Evolutionary conservation across 2,113 vertebrate species (phyloP).

Genomic region (Chloroceryle aenea): DNA sequence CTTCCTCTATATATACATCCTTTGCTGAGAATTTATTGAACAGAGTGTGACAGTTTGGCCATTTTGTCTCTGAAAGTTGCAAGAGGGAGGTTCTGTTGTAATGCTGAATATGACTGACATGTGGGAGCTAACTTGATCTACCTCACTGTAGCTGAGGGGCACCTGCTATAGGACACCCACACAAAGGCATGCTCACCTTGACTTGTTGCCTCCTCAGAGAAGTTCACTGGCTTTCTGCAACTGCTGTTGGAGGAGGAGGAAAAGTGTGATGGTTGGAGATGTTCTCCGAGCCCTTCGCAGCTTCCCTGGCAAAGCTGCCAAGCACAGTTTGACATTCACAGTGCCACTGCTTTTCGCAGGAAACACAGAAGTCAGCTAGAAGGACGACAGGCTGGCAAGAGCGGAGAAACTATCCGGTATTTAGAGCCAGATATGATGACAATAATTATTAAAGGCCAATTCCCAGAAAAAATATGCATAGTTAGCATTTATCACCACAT

Average conservation of each 20-base stretch:
- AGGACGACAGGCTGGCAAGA: background rate
- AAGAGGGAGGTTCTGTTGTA: background rate
- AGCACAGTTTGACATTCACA: background rate
- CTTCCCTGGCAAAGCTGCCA: background rate
- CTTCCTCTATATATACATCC: fast-evolving
- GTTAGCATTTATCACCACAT: slow-evolving; percentile 52
- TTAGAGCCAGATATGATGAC: background rate
- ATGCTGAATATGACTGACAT: background rate
- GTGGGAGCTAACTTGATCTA: background rate
- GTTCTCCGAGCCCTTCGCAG: background rate
- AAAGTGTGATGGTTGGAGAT: background rate
- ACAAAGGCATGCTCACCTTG: background rate
- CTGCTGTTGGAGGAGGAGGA: background rate
- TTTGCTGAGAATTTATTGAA: background rate
- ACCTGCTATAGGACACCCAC: background rate
- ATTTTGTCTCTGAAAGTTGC: background rate
- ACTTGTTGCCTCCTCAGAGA: background rate
- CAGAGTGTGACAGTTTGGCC: background rate
- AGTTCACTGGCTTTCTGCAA: background rate
- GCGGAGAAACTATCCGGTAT: background rate
- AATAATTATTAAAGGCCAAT: background rate
- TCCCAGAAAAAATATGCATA: slow-evolving; percentile 39
- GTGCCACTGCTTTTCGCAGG: background rate
- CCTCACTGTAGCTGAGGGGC: background rate
- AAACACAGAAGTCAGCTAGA: background rate